These are phyloP conservation scores for Trichopoda pennipes DNA, from an alignment of 2,888 invertebrate species.

Conservation along the genomic window DNA sequence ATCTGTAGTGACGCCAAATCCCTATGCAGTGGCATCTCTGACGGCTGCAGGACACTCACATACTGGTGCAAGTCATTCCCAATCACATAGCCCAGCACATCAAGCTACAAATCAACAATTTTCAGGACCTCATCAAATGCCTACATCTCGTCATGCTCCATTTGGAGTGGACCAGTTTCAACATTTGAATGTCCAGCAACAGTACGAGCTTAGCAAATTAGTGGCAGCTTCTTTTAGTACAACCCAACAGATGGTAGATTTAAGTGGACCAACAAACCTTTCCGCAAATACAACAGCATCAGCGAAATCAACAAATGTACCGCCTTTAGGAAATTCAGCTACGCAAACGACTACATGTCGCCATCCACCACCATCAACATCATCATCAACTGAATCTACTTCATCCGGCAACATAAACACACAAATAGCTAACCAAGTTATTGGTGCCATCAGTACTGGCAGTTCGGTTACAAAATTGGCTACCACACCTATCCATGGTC, in stretches of 20 bases:
- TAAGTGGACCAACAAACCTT: conserved; percentile 62
- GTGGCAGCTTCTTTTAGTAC: conserved; percentile 69
- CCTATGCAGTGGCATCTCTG: conserved; percentile 70
- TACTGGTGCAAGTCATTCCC: conserved; percentile 52
- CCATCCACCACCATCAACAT: conserved; percentile 34
- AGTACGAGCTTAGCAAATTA: conserved; percentile 75
- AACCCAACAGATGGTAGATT: conserved; percentile 42
- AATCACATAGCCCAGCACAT: conserved; percentile 60
- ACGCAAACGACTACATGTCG: conserved; percentile 34
- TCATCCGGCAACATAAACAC: conserved; percentile 75
- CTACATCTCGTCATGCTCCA: conserved; percentile 62
- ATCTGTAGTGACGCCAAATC: conserved; percentile 77
- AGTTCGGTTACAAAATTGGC: conserved; percentile 54
- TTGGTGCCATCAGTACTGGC: conserved; percentile 74
- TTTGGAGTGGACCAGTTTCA: conserved; percentile 71
- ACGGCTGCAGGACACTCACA: conserved; percentile 35
- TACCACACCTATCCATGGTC: conserved; percentile 67
- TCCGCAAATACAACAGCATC: conserved; percentile 33
- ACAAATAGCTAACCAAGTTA: conserved; percentile 77
- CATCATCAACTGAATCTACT: conserved; percentile 44
- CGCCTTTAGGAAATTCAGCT: background rate
- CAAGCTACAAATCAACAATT: conserved; percentile 55
- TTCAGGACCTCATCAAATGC: conserved; percentile 58
- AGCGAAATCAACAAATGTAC: conserved; percentile 22
- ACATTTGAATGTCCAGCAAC: conserved; percentile 73